Conservation (phyloP, 2,888 invertebrate genomes). For the Polyploca ridens region DNA sequence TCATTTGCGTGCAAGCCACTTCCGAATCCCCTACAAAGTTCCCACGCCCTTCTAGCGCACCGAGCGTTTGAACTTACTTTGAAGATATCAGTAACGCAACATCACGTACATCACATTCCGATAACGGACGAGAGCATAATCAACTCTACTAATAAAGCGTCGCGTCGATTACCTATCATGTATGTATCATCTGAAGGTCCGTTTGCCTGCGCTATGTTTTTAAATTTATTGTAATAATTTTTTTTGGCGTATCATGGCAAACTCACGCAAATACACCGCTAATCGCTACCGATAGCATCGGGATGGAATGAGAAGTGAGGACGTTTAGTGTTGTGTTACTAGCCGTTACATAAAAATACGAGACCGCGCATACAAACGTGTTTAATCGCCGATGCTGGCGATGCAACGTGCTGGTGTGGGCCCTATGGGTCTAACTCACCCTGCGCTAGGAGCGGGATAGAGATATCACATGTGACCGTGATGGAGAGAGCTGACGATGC, state of each 20-base stretch:
- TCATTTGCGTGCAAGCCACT: constrained; percentile 72
- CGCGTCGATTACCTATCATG: constrained; percentile 50
- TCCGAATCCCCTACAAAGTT: constrained; percentile 56
- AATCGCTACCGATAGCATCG: constrained; percentile 37
- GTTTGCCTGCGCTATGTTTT: constrained; percentile 49
- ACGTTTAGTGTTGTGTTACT: constrained; percentile 56
- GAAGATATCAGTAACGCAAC: constrained; percentile 33
- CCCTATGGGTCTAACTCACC: constrained; percentile 49
- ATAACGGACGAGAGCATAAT: constrained; percentile 51
- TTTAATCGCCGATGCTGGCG: constrained; percentile 73
- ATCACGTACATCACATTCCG: constrained; percentile 40
- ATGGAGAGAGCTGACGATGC: constrained; percentile 62
- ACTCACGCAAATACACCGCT: constrained; percentile 51
- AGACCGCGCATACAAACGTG: constrained; percentile 81
- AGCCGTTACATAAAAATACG: constrained; percentile 64
- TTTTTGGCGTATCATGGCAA: constrained; percentile 66
- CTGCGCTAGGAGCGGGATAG: constrained; percentile 62
- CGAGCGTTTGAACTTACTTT: constrained; percentile 39
- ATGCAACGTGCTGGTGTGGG: constrained; percentile 45
- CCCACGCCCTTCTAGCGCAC: constrained; percentile 64
- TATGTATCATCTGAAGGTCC: constrained; percentile 54
- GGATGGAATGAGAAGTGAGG: constrained; percentile 59
- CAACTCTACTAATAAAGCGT: constrained; percentile 41
- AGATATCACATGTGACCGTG: constrained; percentile 50
- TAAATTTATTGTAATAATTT: constrained; percentile 49